These are phyloP conservation scores for Gastracanthus pulcherrimus DNA, from an alignment of 2,888 invertebrate genomes.

Conservation along the genomic window DNA sequence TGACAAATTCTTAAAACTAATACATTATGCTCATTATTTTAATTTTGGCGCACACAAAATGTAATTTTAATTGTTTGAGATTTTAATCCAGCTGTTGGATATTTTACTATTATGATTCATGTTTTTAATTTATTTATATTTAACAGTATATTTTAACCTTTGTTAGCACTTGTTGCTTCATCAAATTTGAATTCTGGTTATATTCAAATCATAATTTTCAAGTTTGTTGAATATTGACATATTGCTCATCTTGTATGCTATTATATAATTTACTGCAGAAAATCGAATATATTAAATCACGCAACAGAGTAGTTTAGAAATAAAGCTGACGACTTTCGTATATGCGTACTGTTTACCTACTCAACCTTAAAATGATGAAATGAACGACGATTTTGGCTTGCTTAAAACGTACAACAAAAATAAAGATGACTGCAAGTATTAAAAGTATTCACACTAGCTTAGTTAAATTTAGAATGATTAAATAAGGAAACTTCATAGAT, in stretches of 20 bases:
- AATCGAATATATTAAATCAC: background rate
- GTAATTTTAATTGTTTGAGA: background rate
- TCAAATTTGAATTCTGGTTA: background rate
- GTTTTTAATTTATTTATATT: too few relatives aligned
- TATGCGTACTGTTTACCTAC: background rate
- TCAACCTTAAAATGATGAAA: constrained; percentile 13
- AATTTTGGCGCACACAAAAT: background rate
- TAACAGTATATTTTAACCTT: too few relatives aligned
- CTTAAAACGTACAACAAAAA: background rate
- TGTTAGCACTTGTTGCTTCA: background rate
- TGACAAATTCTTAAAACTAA: background rate
- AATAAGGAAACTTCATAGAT: background rate
- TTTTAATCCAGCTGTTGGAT: too few relatives aligned
- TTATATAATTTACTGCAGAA: background rate
- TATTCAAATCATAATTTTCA: too few relatives aligned
- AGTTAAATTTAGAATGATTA: background rate
- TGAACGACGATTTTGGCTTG: constrained; percentile 1
- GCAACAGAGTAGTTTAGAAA: background rate
- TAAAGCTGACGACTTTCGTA: constrained; percentile 5
- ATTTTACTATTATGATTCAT: too few relatives aligned
- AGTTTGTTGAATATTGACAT: background rate
- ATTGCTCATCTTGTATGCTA: background rate
- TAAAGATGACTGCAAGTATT: constrained; percentile 23
- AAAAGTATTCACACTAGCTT: background rate
- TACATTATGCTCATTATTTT: background rate